Base-by-base conservation (phyloP, 2,888 invertebrate species). In the Drosophila kokeensis region DNA sequence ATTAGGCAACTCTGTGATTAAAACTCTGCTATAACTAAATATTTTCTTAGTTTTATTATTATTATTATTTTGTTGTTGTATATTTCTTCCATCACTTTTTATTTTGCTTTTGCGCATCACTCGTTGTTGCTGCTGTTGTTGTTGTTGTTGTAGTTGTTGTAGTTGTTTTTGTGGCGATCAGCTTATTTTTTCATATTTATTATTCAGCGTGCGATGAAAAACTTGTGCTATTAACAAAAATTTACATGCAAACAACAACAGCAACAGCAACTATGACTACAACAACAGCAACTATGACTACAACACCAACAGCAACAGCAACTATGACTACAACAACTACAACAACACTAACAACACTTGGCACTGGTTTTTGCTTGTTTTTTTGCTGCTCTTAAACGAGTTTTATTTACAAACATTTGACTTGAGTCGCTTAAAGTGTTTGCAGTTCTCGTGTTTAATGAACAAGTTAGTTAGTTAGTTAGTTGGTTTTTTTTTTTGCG, bases 191-290 rank as follows among this genome's bases (percentile, higher is more conserved):
- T 10, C 15, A 45, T 78, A 60, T 65, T 79, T 59, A 55, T 79
- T 79, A 61, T 69, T 62, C 76, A 72, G 49, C 62, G 29, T 50
- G 76, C 29, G 29, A 73, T 74, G 83, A 80, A 85, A 88, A 85
- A 85, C 85, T 88, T 86, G 85, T 88, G 80, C 86, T 88, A 84
- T 84, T 87, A 87, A 76, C 80, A 63, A 76, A 85, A 87, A 84
- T 87, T 85, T 84, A 83, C 84, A 87, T 84, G 80, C 58, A 59
- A 69, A 38, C 69, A 78, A 63, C 50, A 65, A 29, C 60, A 48
- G 36, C 30, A 55, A 32, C 45, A 45, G 2, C 40, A 42, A n/a
- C 11, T 42, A 21, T 42, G 11, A n/a, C 42, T 42, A 42, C 15
- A 59, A 34, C 57, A 40, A 49, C 24, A 29, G 30, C 50, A 65